Evolutionary conservation across 2,113 vertebrate species (phyloP).

Genomic region (Barnardius zonarius): DNA sequence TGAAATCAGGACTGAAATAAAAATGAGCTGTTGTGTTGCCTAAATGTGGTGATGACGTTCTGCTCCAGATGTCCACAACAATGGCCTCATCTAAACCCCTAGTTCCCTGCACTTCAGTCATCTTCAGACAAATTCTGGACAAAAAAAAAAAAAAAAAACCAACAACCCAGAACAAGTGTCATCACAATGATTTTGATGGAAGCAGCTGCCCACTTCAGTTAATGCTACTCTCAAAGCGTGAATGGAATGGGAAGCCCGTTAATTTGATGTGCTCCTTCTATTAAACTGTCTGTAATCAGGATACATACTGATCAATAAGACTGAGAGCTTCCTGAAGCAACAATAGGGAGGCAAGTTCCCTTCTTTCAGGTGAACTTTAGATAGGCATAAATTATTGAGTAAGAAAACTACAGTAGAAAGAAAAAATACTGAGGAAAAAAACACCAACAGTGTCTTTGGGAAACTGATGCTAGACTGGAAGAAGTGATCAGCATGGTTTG

Average conservation of each 20-base stretch:
- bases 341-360: not conserved
- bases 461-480: not conserved
- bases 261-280: conserved; percentile 12
- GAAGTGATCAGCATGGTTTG: not conserved
- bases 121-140: not conserved
- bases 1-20: conserved; percentile 3
- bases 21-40: conserved; percentile 13
- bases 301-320: not conserved
- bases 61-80: not conserved
- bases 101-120: not conserved
- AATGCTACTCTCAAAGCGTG: not conserved
- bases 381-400: not conserved
- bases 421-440: not conserved
- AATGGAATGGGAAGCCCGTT: conserved; percentile 23
- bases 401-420: not conserved
- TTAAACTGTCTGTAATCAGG: not conserved
- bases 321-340: not conserved
- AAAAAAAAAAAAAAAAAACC: too few relatives aligned
- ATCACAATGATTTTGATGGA: conserved; percentile 19
- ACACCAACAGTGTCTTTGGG: not conserved
- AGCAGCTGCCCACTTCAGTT: conserved; percentile 55
- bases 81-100: not conserved
- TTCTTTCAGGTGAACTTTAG: not conserved
- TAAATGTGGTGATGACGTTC: not conserved
- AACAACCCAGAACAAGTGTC: not conserved